Conservation (phyloP, 2,888 invertebrate species). For the Drosophila atripex region DNA sequence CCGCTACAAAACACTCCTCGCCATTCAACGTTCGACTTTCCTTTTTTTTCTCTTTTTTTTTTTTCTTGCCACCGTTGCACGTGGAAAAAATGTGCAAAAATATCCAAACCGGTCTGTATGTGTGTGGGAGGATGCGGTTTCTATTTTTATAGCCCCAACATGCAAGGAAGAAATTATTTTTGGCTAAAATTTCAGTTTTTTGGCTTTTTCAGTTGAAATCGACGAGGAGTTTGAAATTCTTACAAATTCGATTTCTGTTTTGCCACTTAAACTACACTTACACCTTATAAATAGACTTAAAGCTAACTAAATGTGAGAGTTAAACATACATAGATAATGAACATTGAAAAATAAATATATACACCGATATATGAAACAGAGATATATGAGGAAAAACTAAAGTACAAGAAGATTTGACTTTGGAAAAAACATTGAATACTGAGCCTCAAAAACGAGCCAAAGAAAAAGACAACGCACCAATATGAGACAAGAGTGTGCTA, state of each 20-base stretch:
- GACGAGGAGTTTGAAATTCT: conserved; percentile 45
- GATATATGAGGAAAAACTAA: conserved; percentile 32
- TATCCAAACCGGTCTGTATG: conserved; percentile 6
- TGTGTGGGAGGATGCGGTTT: conserved; percentile 14
- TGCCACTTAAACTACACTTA: conserved; percentile 18
- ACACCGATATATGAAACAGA: conserved; percentile 29
- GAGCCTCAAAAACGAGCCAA: conserved; percentile 43
- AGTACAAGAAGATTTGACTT: conserved; percentile 17
- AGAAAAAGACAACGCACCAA: conserved; percentile 80
- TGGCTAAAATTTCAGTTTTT: too few species aligned
- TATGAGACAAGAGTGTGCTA: conserved; percentile 66
- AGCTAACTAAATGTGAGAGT: conserved; percentile 9
- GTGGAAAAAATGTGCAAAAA: conserved; percentile 5
- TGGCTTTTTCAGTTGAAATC: conserved; percentile 44
- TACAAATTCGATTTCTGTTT: conserved; percentile 7
- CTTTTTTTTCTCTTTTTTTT: background rate
- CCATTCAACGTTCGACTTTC: conserved; percentile 2
- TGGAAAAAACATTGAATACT: conserved; percentile 27
- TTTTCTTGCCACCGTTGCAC: background rate
- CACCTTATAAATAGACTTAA: conserved; percentile 13
- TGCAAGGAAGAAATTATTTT: conserved; percentile 56
- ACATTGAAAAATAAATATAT: conserved; percentile 17
- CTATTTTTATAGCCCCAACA: conserved; percentile 55
- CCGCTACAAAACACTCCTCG: conserved; percentile 46
- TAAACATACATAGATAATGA: background rate